Evolutionary conservation across 2,888 invertebrate species (phyloP), one percentile per base, ranked within the genome.

Genomic region (Dione juno): DNA sequence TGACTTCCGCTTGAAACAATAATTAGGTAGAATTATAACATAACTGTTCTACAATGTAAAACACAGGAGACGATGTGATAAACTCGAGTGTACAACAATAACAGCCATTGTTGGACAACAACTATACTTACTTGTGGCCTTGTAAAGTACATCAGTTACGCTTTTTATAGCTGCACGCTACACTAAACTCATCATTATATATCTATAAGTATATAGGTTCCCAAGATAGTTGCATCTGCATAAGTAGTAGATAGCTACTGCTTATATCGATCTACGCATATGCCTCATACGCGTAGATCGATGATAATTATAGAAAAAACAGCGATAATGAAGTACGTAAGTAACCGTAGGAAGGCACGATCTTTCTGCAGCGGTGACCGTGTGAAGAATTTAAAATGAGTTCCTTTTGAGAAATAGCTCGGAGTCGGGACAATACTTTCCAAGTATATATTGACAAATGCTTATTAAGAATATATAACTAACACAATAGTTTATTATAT

Each of bases 341-440:
- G 37, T 57, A 16, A 16, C 16, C 11, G 40, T 16, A 57, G 37
- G 35, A 53, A 70, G 45, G 50, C 54, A 66, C 63, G 58, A 40
- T 54, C 57, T 70, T 68, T 70, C 72, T 72, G 53, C 70, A 64
- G 54, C 53, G 45, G 48, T 48, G 11, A 53, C 16, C 72, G 72
- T 69, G 74, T 54, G 48, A 71, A 50, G 74, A 74, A 74, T 72
- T 72, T 72, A 72, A 74, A 21, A 67, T 10, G 40, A 65, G 65
- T 69, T 70, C 69, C 74, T 61, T 74, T 52, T 69, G 54, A 59
- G 69, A 67, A 59, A 57, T 59, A 52, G 54, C 66, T 68, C 67
- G 28, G 28, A 28, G n/a, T n/a, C 63, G 45, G 59, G 72, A 74
- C 68, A 72, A 54, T 69, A 70, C 66, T 68, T 70, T 70, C 48